Conservation (phyloP, 2,113 vertebrate genomes). For the Tichodroma muraria region DNA sequence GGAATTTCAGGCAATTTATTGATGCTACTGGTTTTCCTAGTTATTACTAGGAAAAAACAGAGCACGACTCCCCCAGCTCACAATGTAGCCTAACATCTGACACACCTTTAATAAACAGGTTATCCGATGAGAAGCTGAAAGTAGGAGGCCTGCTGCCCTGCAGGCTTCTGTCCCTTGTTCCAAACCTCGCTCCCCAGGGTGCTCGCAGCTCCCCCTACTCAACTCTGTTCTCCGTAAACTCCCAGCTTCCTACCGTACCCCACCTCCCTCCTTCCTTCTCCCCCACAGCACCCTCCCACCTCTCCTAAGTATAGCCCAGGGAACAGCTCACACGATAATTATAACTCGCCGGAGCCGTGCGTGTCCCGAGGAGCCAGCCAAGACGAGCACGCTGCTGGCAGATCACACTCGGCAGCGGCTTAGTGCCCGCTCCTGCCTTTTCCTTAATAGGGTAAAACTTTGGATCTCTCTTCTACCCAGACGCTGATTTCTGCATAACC, state of each 20-base stretch:
- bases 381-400: background rate
- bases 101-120: background rate
- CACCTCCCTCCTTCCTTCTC: background rate
- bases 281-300: background rate
- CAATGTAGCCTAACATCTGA: background rate
- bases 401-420: rapidly evolving
- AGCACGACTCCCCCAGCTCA: background rate
- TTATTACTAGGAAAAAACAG: background rate
- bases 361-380: background rate
- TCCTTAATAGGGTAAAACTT: background rate
- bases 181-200: rapidly evolving
- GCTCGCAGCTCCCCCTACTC: background rate
- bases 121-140: background rate
- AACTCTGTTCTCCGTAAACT: background rate
- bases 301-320: background rate
- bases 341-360: background rate
- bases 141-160: background rate
- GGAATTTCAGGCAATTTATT: background rate
- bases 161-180: rapidly evolving
- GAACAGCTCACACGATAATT: background rate
- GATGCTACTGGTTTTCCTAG: no score
- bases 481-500: background rate
- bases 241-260: background rate
- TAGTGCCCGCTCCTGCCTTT: background rate
- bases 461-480: background rate